Conservation (phyloP, 2,888 invertebrate species). For the Leptogaster cylindrica region DNA sequence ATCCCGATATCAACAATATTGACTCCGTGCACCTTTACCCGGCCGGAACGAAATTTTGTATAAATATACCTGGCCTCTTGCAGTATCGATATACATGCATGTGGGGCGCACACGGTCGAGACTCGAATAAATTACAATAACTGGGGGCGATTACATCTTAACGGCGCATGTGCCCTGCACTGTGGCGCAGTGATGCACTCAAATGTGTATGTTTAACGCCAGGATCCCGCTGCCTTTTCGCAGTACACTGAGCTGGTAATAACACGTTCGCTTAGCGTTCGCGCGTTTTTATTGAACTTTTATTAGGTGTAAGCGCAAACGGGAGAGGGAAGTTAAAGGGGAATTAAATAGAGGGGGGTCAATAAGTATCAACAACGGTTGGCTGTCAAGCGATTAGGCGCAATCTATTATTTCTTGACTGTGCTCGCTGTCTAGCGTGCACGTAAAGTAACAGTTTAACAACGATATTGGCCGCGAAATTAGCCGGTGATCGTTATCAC, state of each 20-base stretch:
- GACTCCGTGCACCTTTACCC: not conserved
- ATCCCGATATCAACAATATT: conserved; percentile 36
- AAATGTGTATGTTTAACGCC: conserved; percentile 45
- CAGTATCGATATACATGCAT: conserved; percentile 9
- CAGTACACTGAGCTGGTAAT: conserved; percentile 38
- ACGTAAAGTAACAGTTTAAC: conserved; percentile 45
- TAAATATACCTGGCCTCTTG: conserved; percentile 37
- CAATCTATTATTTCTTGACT: conserved; percentile 41
- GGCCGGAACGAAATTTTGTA: conserved; percentile 46
- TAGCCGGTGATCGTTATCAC: conserved; percentile 59
- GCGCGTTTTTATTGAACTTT: conserved; percentile 33
- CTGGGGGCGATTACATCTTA: conserved; percentile 41
- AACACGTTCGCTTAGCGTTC: conserved; percentile 34
- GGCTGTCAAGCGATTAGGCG: conserved; percentile 42
- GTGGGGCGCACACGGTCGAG: conserved; percentile 19
- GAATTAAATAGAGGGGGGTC: no score
- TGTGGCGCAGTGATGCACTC: conserved; percentile 34
- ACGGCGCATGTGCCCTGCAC: conserved; percentile 45
- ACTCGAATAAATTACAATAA: conserved; percentile 45
- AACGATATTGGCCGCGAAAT: conserved; percentile 45
- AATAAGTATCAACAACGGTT: conserved; percentile 35
- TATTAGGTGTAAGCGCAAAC: conserved; percentile 41
- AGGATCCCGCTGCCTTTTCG: not conserved
- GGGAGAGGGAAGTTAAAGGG: no score
- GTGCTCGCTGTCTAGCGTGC: conserved; percentile 22